Percentiles rank a stretch among this genome's conserved stretches.
These are phyloP conservation scores for Pristionchus maxplancki DNA, from an alignment of 2,888 invertebrate species.

Conservation along the genomic window DNA sequence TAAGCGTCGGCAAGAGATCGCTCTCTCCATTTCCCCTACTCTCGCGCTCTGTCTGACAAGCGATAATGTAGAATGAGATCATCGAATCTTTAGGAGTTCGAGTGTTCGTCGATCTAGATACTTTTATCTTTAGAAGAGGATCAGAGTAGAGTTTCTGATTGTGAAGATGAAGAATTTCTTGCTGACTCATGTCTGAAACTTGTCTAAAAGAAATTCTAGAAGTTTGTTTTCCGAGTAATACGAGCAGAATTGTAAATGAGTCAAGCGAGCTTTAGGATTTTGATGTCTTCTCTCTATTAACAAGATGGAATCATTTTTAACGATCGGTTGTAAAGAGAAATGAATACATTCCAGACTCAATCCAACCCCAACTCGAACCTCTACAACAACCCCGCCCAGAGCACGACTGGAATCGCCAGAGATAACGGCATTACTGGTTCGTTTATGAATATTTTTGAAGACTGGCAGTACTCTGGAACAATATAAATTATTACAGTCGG, in stretches of 20 bases:
- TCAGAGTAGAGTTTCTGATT: background rate
- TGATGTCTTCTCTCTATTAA: background rate
- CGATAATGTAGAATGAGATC: too few relatives aligned
- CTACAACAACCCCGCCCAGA: constrained; percentile 12
- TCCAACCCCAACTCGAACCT: background rate
- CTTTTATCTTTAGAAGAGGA: background rate
- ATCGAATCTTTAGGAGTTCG: too few relatives aligned
- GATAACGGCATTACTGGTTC: background rate
- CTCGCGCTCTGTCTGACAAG: background rate
- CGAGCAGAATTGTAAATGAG: background rate
- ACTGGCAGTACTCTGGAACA: too few relatives aligned
- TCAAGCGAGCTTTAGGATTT: background rate
- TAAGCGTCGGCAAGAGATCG: background rate
- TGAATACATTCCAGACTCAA: background rate
- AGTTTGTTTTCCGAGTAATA: background rate
- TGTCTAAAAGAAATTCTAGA: background rate
- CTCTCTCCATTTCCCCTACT: background rate
- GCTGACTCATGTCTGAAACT: background rate
- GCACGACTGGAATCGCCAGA: background rate
- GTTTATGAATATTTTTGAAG: background rate
- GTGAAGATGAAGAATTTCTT: background rate
- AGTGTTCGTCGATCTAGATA: background rate
- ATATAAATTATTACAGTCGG: too few relatives aligned
- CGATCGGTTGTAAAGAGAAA: too few relatives aligned
- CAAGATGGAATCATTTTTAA: too few relatives aligned